These are phyloP conservation scores for Amblyraja radiata DNA, from an alignment of 2,797 vertebrate genomes.

Conservation along the genomic window DNA sequence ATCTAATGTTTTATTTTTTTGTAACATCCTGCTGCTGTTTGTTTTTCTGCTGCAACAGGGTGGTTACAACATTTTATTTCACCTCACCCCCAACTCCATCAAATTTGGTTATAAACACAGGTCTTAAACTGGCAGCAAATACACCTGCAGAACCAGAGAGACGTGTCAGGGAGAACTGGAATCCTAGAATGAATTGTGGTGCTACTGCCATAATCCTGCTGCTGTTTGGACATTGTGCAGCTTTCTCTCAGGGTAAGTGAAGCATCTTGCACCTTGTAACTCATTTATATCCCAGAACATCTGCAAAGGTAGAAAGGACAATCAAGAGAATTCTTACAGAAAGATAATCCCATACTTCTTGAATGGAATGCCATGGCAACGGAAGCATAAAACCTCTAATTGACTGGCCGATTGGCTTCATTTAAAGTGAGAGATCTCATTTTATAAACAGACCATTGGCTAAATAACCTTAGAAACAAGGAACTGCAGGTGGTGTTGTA, in stretches of 20 bases:
- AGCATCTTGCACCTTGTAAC: not conserved
- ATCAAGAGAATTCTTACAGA: not conserved
- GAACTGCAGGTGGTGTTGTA: no score
- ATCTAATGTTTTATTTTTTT: no score
- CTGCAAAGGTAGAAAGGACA: not conserved
- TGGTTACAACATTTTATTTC: no score
- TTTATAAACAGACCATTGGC: not conserved
- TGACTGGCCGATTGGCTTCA: no score
- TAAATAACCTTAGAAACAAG: not conserved
- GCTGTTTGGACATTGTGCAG: not conserved
- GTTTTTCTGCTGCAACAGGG: no score
- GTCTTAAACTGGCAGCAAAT: not conserved
- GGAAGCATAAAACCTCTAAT: no score
- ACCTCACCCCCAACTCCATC: not conserved
- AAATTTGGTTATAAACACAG: not conserved
- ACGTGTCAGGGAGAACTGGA: not conserved
- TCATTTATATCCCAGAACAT: not conserved
- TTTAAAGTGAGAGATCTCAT: no score
- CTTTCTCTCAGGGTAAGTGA: not conserved
- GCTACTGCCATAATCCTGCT: not conserved
- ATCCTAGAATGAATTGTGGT: not conserved
- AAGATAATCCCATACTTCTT: not conserved
- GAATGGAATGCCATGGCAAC: not conserved
- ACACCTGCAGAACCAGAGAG: not conserved
- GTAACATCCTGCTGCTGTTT: no score